Conservation (phyloP, 2,113 vertebrate genomes). For the Vireo altiloquus region DNA sequence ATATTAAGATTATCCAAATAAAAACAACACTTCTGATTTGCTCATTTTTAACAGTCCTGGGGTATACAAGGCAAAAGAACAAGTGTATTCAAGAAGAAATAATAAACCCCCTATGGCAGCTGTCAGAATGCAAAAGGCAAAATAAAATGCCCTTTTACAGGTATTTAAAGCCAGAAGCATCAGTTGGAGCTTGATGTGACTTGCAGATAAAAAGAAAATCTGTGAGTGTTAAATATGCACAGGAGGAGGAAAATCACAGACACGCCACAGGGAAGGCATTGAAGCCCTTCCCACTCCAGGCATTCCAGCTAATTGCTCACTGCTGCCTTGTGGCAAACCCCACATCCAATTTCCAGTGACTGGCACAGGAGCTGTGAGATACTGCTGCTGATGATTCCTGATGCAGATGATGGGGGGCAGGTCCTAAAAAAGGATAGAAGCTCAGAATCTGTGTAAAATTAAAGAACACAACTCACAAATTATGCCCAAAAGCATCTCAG, state of each 20-base stretch:
- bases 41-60: not conserved
- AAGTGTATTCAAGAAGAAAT: not conserved
- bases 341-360: accelerated
- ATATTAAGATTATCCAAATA: not conserved
- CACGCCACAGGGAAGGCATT: not conserved
- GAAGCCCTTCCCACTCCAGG: not conserved
- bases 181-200: not conserved
- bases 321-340: not conserved
- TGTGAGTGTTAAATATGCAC: not conserved
- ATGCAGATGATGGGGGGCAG: not conserved
- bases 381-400: not conserved
- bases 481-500: not conserved
- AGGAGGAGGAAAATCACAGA: not conserved
- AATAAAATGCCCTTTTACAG: not conserved
- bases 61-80: not conserved
- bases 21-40: not conserved
- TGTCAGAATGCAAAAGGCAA: not conserved
- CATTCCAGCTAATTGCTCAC: not conserved
- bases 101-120: not conserved
- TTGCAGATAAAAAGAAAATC: not conserved
- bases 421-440: not conserved
- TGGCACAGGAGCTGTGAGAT: not conserved
- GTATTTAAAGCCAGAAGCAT: not conserved
- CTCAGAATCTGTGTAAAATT: not conserved
- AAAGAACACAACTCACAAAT: not conserved